Evolutionary conservation across 2,888 invertebrate genomes (phyloP).

Genomic region (Rhagonycha fulva): DNA sequence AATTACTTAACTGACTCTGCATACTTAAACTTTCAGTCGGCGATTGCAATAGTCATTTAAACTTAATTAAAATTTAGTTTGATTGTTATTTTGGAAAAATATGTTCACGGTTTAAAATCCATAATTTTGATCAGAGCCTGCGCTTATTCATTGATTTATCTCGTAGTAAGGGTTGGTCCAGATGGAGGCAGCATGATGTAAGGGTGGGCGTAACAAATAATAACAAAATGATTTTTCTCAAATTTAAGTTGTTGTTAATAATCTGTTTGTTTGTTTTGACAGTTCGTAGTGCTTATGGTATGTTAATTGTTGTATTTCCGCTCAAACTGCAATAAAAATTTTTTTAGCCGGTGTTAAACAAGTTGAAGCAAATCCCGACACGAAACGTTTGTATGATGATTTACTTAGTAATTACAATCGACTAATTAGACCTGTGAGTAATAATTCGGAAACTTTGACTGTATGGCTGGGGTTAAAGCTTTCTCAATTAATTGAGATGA

Average conservation of each 20-base stretch:
- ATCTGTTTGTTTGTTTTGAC: constrained; percentile 30
- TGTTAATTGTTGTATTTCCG: constrained; percentile 3
- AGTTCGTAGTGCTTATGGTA: constrained; percentile 39
- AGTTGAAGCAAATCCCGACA: constrained; percentile 87
- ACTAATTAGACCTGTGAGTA: constrained; percentile 89
- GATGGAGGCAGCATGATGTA: constrained; percentile 29
- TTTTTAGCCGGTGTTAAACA: constrained; percentile 51
- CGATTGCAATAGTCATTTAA: background rate
- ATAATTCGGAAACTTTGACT: constrained; percentile 89
- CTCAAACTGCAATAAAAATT: background rate
- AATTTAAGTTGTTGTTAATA: constrained; percentile 21
- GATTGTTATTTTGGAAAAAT: background rate
- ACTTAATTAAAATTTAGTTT: background rate
- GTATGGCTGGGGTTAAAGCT: constrained; percentile 89
- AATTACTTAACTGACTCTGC: background rate
- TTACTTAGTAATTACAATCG: constrained; percentile 94
- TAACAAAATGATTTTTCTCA: constrained; percentile 25
- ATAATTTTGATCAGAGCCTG: constrained; percentile 28
- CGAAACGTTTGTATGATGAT: constrained; percentile 94
- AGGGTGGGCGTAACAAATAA: constrained; percentile 42
- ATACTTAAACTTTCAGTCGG: background rate
- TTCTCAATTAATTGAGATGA: constrained; percentile 89
- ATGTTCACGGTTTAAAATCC: background rate
- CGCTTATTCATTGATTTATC: constrained; percentile 41
- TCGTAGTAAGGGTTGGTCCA: constrained; percentile 34